phyloP scores from a whole-genome alignment of 30 jellyfish, hydroid and myxozoan genomes.

The Clytia hemisphaerica region DNA sequence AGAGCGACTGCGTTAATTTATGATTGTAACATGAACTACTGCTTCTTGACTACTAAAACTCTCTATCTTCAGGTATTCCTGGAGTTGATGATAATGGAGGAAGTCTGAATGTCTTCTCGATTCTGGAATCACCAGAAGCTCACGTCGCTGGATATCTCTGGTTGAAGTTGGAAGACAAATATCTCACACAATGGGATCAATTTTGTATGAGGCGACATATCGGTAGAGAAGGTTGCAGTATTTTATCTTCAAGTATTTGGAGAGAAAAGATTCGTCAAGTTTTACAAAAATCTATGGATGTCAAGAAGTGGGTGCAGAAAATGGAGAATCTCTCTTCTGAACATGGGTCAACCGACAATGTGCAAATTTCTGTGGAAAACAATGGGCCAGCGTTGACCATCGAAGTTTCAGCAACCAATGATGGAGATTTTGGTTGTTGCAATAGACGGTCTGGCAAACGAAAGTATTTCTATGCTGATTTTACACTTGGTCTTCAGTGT shows the following conservation, averaged over 20 bases:
- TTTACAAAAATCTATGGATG: slow-evolving; percentile 4
- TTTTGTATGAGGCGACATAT: slow-evolving; percentile 29
- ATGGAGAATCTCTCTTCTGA: background rate
- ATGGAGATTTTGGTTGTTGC: no score
- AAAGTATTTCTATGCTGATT: slow-evolving; percentile 35
- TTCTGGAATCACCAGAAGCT: background rate
- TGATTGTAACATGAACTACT: no score
- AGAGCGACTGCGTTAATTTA: no score
- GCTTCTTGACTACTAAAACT: no score
- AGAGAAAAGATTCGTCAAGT: background rate
- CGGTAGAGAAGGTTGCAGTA: slow-evolving; percentile 22
- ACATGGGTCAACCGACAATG: background rate
- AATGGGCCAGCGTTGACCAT: slow-evolving; percentile 36
- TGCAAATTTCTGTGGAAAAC: slow-evolving; percentile 8
- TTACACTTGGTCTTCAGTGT: slow-evolving; percentile 33
- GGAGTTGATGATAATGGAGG: background rate
- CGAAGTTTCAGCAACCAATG: background rate
- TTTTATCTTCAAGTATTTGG: slow-evolving; percentile 15
- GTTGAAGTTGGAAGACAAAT: slow-evolving; percentile 38
- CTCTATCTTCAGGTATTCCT: background rate
- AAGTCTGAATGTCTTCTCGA: background rate
- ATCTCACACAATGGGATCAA: slow-evolving; percentile 32
- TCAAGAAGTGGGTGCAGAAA: background rate
- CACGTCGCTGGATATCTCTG: slow-evolving; percentile 15
- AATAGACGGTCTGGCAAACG: no score